Evolutionary conservation across 2,888 invertebrate species (phyloP), one percentile per base, ranked within the genome.

Genomic region (Coenonympha glycerion): DNA sequence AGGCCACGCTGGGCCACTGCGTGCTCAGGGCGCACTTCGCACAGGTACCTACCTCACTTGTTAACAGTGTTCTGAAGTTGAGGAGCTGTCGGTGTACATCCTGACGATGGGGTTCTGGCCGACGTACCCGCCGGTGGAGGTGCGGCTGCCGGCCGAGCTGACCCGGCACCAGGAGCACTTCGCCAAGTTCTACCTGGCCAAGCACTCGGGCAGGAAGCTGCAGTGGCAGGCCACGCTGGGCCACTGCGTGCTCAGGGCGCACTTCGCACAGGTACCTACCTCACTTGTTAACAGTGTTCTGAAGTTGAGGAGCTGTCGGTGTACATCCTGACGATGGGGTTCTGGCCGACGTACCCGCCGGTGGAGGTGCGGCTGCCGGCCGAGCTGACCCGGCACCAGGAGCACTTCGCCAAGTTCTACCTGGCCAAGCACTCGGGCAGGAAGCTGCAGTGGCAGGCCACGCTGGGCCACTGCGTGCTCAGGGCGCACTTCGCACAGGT

Each of bases 91-190:
- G 18, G 98, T 99, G 42, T 96, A 94, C 82, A 97, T 99, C 71
- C 89, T 99, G 53, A 99, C 99, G 26, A 96, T 97, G 95, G 99
- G 99, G 6, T 97, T 98, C 86, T 99, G 99, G 99, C 99, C 99
- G 37, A 96, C 97, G 18, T 99, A 99, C 88, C 91, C 93, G 37
- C 91, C 93, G 0, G 93, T 94, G 77, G 98, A 98, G 73, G 97
- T 97, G 37, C 94, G 94, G 36, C 90, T 98, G 79, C 97, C 98
- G 24, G 89, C 92, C 40, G 94, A 94, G 85, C 95, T 99, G 90
- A 93, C 97, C 30, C 92, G 93, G 59, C 95, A 95, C 70, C 98
- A 98, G 86, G 96, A 97, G 69, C 92, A 97, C 68, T 99, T 99
- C 86, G 95, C 95, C 78, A 96, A 95, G 82, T 99, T 99, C 88